phyloP scores from a whole-genome alignment of 2,888 invertebrate species.

The Tiliacea citrago region DNA sequence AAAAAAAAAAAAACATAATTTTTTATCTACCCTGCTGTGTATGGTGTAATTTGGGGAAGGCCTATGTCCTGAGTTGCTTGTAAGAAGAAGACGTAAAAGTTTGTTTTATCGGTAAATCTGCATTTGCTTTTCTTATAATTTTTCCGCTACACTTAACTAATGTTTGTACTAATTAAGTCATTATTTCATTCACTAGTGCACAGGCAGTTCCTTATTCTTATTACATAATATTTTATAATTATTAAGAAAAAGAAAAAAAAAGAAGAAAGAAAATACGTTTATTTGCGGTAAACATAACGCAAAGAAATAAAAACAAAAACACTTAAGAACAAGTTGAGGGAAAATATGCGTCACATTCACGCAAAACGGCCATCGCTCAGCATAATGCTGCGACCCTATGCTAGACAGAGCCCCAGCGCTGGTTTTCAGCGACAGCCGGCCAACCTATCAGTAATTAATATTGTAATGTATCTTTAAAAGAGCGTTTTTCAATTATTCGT shows the following conservation, averaged over 20 bases:
- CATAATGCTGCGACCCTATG: too few species aligned
- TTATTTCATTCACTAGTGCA: constrained; percentile 11
- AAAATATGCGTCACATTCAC: too few species aligned
- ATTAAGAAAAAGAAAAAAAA: too few species aligned
- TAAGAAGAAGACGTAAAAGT: not conserved
- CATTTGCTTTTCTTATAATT: not conserved
- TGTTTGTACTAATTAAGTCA: not conserved
- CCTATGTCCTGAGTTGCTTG: not conserved
- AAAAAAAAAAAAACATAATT: too few species aligned
- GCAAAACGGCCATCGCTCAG: too few species aligned
- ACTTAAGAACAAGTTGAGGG: too few species aligned
- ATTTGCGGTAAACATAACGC: too few species aligned
- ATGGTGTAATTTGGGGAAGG: not conserved
- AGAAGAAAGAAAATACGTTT: too few species aligned
- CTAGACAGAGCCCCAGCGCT: too few species aligned
- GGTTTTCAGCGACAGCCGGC: too few species aligned
- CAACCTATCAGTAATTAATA: constrained; percentile 20
- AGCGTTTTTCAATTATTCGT: constrained; percentile 45
- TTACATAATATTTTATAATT: too few species aligned
- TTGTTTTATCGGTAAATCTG: not conserved
- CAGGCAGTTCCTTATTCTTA: constrained; percentile 7
- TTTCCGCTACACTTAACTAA: not conserved
- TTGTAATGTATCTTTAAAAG: constrained; percentile 38
- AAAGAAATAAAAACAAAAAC: too few species aligned
- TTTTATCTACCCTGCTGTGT: not conserved